Evolutionary conservation across 2,113 vertebrate genomes (phyloP).

Genomic region (Helogale parvula): DNA sequence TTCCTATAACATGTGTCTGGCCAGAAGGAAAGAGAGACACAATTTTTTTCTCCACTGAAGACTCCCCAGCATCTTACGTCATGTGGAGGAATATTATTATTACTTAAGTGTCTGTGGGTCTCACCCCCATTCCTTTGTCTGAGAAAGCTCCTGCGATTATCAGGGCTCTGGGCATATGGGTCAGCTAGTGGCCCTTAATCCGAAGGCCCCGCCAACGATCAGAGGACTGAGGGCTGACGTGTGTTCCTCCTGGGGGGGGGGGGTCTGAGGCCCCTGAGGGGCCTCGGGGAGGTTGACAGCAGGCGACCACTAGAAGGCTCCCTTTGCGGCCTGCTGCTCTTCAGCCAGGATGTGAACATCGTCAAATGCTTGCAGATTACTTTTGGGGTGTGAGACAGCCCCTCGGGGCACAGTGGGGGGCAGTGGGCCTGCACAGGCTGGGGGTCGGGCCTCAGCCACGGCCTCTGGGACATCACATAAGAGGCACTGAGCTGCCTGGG

Average conservation of each 20-base stretch:
- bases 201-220: background rate
- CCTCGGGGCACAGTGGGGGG: fast-evolving
- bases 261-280: background rate
- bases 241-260: background rate
- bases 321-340: no score
- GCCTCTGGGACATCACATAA: background rate
- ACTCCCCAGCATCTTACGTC: background rate
- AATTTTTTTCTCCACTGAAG: background rate
- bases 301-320: background rate
- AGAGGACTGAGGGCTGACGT: background rate
- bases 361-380: background rate
- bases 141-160: background rate
- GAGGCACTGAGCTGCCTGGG: background rate
- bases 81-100: fast-evolving
- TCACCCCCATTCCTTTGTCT: background rate
- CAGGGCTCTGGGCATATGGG: background rate
- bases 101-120: no score
- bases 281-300: background rate
- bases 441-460: background rate
- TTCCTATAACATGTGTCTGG: background rate
- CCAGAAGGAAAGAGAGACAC: background rate
- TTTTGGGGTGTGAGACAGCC: background rate
- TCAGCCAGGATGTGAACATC: no score
- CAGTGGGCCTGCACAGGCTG: background rate
- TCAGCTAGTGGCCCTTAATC: background rate